phyloP scores from a whole-genome alignment of 2,113 vertebrate species.

The Dasypus novemcinctus region DNA sequence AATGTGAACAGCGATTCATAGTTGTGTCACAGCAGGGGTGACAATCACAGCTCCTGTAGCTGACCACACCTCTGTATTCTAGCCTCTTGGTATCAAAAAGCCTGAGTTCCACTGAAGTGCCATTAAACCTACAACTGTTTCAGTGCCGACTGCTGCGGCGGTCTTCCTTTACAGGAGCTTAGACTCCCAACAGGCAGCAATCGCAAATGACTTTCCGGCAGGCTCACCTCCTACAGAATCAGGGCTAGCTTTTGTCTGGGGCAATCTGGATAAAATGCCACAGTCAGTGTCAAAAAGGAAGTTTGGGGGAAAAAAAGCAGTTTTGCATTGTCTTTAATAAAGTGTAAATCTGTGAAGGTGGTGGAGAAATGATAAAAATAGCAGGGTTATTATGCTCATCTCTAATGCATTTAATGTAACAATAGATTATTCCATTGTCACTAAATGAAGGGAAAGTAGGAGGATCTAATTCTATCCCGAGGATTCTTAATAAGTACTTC shows the following conservation, averaged over 20 bases:
- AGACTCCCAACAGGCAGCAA: not conserved
- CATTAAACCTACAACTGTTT: not conserved
- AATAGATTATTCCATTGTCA: constrained; percentile 71
- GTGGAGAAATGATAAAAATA: constrained; percentile 71
- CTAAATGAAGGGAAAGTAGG: constrained; percentile 75
- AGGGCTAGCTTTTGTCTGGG: constrained; percentile 3
- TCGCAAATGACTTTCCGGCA: not conserved
- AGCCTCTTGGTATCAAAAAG: not conserved
- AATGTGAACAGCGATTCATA: not conserved
- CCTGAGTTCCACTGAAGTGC: not conserved
- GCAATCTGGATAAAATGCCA: constrained; percentile 35
- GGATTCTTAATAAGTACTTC: constrained; percentile 74
- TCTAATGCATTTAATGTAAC: constrained; percentile 49
- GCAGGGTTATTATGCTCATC: constrained; percentile 70
- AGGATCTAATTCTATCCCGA: constrained; percentile 77
- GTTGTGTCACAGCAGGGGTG: not conserved
- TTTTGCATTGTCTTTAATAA: constrained; percentile 55
- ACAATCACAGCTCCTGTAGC: not conserved
- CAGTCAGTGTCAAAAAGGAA: constrained; percentile 51
- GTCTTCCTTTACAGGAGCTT: not conserved
- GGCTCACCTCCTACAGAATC: not conserved
- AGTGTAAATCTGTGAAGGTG: constrained; percentile 61
- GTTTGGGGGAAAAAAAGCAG: constrained; percentile 28
- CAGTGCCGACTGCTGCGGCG: not conserved
- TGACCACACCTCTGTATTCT: not conserved